These are phyloP conservation scores for Cantharis rustica DNA, from an alignment of 2,888 invertebrate genomes.

Conservation along the genomic window DNA sequence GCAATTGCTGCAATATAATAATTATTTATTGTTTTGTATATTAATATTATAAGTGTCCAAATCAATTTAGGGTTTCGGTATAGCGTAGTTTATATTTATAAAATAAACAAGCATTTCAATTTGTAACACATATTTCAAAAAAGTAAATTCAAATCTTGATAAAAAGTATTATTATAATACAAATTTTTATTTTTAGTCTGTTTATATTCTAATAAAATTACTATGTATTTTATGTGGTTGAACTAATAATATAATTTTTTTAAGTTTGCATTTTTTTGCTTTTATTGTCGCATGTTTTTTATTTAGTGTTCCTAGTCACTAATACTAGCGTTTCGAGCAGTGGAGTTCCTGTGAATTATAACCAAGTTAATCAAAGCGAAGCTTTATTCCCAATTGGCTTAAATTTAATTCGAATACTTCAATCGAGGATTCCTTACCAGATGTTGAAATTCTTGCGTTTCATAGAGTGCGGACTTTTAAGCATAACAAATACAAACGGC, in stretches of 20 bases:
- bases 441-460: neutral
- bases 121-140: conserved; percentile 26
- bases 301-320: neutral
- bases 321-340: neutral
- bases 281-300: conserved; percentile 11
- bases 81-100: conserved; percentile 6
- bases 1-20: conserved; percentile 1
- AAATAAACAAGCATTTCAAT: conserved; percentile 4
- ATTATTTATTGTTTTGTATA: conserved; percentile 24
- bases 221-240: conserved; percentile 54
- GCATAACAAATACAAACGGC: no score
- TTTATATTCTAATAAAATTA: conserved; percentile 51
- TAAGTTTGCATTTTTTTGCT: conserved; percentile 35
- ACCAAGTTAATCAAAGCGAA: neutral
- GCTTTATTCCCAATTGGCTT: neutral
- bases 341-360: neutral
- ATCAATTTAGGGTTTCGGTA: conserved; percentile 11
- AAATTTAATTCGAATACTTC: no score
- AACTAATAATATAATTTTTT: conserved; percentile 49
- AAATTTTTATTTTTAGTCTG: conserved; percentile 50
- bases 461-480: neutral
- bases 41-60: conserved; percentile 7
- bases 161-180: conserved; percentile 29
- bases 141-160: conserved; percentile 21
- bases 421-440: no score